Base-by-base conservation (phyloP, 1,140 invertebrate species). In the Anoplolepis gracilipes region DNA sequence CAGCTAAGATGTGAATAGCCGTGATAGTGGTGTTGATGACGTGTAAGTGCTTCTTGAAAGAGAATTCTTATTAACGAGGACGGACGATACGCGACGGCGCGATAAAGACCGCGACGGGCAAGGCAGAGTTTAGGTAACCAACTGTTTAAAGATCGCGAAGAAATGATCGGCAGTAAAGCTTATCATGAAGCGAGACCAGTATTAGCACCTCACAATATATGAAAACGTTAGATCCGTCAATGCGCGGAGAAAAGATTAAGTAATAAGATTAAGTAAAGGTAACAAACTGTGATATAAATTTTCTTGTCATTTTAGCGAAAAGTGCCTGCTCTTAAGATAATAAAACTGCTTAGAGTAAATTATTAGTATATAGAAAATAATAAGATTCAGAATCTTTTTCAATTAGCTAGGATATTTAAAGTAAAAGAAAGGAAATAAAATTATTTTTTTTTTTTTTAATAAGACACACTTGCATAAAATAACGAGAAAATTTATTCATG, bases 31-130 rank as follows among this genome's bases (percentile, higher is more conserved):
- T 19, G n/a, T 25, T 81, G 25, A 33, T 72, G 25, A 22, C 16
- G 10, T 72, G 33, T 39, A 36, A n/a, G 8, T 36, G 57, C 19
- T 73, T 49, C 7, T 85, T 65, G 30, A 62, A 61, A 46, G 67
- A 61, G 59, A 87, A 87, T 89, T 81, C 85, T 89, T 89, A 87
- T 85, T 25, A 79, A 39, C 70, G 70, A 89, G 89, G 85, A 89
- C 81, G 88, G 88, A 89, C 30, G 46, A 72, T 57, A 85, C 62
- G 70, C 62, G 57, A 85, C 59, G 62, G 49, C 75, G 42, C 75
- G 85, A 87, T 89, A 87, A 89, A 59, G 42, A 90, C 22, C 69
- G 57, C 69, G 62, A 89, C 25, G 62, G 72, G 46, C 62, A 70
- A 57, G 42, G 13, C 42, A 78, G 19, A n/a, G 30, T n/a, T 39